These are phyloP conservation scores for Latrodectus elegans DNA, from an alignment of 2,888 invertebrate species.

Conservation along the genomic window DNA sequence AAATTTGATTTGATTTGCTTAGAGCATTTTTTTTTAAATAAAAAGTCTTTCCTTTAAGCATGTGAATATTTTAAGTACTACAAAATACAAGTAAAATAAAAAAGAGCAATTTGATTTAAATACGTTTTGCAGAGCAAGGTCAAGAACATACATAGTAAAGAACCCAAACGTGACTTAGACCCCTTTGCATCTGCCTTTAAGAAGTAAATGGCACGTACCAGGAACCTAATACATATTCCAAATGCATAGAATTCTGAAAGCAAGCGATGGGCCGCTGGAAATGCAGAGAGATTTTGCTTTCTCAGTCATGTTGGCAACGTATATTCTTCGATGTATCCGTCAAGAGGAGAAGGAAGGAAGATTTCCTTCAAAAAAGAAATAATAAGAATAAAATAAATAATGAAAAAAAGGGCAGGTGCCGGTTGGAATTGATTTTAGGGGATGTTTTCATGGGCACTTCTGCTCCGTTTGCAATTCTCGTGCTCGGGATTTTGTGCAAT, in stretches of 20 bases:
- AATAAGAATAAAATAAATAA: not conserved
- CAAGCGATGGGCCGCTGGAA: not conserved
- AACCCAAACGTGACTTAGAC: not conserved
- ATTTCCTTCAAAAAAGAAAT: not conserved
- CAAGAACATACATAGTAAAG: no score
- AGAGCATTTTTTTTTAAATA: no score
- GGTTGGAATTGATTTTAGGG: conserved; percentile 28
- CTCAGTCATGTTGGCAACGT: not conserved
- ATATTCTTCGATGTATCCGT: not conserved
- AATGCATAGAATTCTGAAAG: conserved; percentile 2
- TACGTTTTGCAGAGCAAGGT: no score
- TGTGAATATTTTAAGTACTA: no score
- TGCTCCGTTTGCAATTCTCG: conserved; percentile 34
- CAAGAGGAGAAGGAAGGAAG: not conserved
- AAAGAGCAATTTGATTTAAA: no score
- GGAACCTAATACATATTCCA: conserved; percentile 2
- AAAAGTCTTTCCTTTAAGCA: no score
- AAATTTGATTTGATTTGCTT: no score
- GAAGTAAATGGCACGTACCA: not conserved
- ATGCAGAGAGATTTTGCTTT: not conserved
- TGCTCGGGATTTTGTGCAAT: conserved; percentile 3
- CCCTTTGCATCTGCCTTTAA: not conserved
- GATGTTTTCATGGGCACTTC: conserved; percentile 40
- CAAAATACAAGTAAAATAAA: no score
- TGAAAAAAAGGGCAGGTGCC: conserved; percentile 14